Base-by-base conservation (phyloP, 2,888 invertebrate genomes). In the Acanthococcus lagerstroemiae region DNA sequence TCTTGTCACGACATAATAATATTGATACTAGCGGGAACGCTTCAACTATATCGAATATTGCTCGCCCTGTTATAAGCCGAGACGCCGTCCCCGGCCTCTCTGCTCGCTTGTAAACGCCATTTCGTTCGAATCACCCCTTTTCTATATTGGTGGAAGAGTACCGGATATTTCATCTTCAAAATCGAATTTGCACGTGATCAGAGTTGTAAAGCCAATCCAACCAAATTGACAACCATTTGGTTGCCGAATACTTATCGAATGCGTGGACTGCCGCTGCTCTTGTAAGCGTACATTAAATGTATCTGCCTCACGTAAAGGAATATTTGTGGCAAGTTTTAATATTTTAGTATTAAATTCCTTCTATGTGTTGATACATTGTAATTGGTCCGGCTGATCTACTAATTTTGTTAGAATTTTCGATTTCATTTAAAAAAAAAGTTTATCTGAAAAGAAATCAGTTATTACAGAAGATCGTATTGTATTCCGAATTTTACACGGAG, bases 161-260 rank as follows among this genome's bases (percentile, higher is more conserved):
- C 63, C 63, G 63, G 63, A 63, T 63, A 63, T 63, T 63, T 63
- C 63, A 63, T 63, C 52, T 63, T 63, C 63, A 63, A 63, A 63
- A 63, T 63, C 63, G 63, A 63, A 63, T 63, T 63, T 63, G 63
- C 63, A 63, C 63, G 63, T 63, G 63, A 63, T 54, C 63, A 50
- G 63, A 63, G 52, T 63, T 63, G 54, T 54, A 63, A 63, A 63
- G 27, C 63, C 52, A 63, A 63, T 63, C 48, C 54, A 37, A 44
- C 52, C 54, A 24, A 63, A 37, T 37, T 63, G 63, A 63, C 63
- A 63, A 63, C 63, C 22, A 54, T 54, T 63, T 63, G 54, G 54
- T 54, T 63, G 55, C 22, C 22, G 24, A 37, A 37, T 15, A 37
- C 12, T n/a, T n/a, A n/a, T n/a, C n/a, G n/a, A n/a, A n/a, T n/a